A percentile compares a stretch with the other conserved stretches of the same genome.
Conservation (phyloP, 1,140 invertebrate species). For the Tetragnatha versicolor region DNA sequence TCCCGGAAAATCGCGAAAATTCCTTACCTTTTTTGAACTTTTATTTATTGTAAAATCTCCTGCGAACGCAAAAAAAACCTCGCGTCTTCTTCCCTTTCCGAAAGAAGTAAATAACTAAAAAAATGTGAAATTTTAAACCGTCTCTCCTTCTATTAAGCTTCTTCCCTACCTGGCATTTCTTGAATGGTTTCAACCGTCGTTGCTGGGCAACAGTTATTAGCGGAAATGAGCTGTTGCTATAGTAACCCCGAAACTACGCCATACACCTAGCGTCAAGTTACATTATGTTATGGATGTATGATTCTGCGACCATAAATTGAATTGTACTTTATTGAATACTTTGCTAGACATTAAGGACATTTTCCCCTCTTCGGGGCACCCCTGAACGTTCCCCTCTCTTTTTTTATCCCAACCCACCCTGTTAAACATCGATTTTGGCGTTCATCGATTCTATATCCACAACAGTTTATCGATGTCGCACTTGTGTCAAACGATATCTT, state of each 20-base stretch:
- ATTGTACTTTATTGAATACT: conserved; percentile 54
- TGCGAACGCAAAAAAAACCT: neutral
- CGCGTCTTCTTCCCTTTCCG: neutral
- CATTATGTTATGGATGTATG: conserved; percentile 53
- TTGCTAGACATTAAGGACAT: conserved; percentile 47
- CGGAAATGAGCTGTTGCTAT: conserved; percentile 53
- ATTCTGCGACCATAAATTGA: conserved; percentile 45
- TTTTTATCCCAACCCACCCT: conserved; percentile 8
- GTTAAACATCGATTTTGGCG: conserved; percentile 46
- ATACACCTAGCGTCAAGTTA: conserved; percentile 49
- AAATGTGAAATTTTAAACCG: conserved; percentile 47
- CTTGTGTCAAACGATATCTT: conserved; percentile 48
- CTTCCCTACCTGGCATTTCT: conserved; percentile 44
- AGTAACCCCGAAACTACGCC: conserved; percentile 46
- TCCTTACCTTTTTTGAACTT: conserved; percentile 9
- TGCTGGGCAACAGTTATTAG: conserved; percentile 48
- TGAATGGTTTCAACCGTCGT: conserved; percentile 45
- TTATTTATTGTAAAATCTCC: conserved; percentile 14
- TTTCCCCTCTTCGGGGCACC: conserved; percentile 33
- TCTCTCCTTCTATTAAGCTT: conserved; percentile 31
- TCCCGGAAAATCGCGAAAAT: conserved; percentile 32
- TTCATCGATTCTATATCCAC: conserved; percentile 31
- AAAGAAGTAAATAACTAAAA: conserved; percentile 24
- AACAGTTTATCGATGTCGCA: conserved; percentile 45
- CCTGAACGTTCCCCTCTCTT: conserved; percentile 15